Evolutionary conservation across 2,888 invertebrate species (phyloP), one percentile per base, ranked within the genome.

Genomic region (Drosophila barbarae): DNA sequence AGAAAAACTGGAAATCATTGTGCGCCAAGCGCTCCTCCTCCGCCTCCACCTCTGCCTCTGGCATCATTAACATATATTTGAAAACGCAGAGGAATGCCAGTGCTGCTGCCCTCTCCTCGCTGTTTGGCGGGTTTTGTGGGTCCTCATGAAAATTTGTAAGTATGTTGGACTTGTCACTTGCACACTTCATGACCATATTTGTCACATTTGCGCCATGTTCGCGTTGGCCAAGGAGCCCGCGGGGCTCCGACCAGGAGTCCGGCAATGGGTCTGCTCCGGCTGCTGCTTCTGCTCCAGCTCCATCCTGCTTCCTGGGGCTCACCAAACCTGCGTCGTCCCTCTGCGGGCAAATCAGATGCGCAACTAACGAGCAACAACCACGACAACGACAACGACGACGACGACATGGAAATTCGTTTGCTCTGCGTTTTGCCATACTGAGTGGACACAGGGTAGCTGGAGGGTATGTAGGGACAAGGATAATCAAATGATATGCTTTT

Each of bases 171-270:
- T 77, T 83, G 86, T 83, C 83, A 86, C 85, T 86, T 86, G 83
- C 83, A 86, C 83, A 86, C 86, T 83, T 83, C 77, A 85, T 83
- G 85, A 85, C 83, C 83, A 86, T 85, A 86, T 86, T 84, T 83
- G 83, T 84, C 85, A 82, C 86, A 83, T 84, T 83, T 81, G 82
- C 81, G 81, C 81, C 73, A 85, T 85, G 84, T 83, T 84, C 61
- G 36, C 54, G 58, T 41, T 56, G 61, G 36, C 51, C 50, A 51
- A 41, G 64, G 49, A 42, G 49, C 63, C 71, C 60, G 66, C 61
- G 66, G 58, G 58, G 61, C 35, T n/a, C n/a, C 42, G 32, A n/a
- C 53, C 47, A 47, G 50, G 71, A 49, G 71, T 71, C 69, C 69
- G 51, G 71, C 69, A 50, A 26, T 28, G 72, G 54, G 54, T 66